phyloP scores from a whole-genome alignment of 2,888 invertebrate genomes.

The Acholoe squamosa region DNA sequence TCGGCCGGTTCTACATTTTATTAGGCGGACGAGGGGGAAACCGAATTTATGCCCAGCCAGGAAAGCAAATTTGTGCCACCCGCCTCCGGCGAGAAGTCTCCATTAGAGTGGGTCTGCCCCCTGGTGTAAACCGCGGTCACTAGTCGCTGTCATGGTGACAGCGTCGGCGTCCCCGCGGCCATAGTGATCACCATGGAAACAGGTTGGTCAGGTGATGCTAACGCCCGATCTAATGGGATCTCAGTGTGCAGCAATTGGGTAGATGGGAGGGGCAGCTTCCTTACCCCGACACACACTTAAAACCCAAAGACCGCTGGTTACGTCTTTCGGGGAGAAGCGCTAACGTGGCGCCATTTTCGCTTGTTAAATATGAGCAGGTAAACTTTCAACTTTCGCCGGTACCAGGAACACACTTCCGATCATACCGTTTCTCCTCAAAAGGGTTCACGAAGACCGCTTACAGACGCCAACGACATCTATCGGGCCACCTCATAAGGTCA shows the following conservation, averaged over 20 bases:
- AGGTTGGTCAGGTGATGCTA: slow-evolving; percentile 17
- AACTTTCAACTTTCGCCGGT: too few species aligned
- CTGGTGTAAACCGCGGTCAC: not conserved
- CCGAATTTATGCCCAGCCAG: slow-evolving; percentile 28
- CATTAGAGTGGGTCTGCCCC: slow-evolving; percentile 15
- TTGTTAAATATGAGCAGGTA: too few species aligned
- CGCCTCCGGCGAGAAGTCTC: slow-evolving; percentile 41
- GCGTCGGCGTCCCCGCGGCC: slow-evolving; percentile 16
- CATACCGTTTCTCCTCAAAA: too few species aligned
- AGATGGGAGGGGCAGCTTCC: not conserved
- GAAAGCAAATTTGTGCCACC: slow-evolving; percentile 31
- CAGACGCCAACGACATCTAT: not conserved
- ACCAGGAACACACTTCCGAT: too few species aligned
- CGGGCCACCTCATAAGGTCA: not conserved
- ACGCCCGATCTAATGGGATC: slow-evolving; percentile 30
- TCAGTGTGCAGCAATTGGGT: not conserved
- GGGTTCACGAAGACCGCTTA: too few species aligned
- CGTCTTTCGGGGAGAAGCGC: too few species aligned
- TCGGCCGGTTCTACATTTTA: slow-evolving; percentile 33
- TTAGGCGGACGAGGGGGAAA: slow-evolving; percentile 23
- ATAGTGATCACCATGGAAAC: slow-evolving; percentile 19
- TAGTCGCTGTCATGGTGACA: not conserved
- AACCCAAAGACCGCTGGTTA: too few species aligned
- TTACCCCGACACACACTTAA: not conserved
- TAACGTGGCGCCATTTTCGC: too few species aligned